These are phyloP conservation scores for Leptobrachium ailaonicum DNA, from an alignment of 2,113 vertebrate species.

Conservation along the genomic window DNA sequence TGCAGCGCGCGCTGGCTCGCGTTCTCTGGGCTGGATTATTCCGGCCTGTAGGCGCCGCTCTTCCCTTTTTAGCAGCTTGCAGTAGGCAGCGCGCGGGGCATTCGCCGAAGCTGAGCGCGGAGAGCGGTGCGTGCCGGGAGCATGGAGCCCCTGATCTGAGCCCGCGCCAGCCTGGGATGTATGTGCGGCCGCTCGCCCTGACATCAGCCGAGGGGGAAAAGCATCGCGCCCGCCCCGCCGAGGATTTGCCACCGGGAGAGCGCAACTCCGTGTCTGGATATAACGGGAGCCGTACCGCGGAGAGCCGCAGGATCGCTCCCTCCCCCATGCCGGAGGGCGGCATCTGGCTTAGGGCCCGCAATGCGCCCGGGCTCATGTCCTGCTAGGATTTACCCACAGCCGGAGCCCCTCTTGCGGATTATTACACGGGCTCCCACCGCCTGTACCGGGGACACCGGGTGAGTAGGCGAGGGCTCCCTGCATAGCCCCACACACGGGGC, in stretches of 20 bases:
- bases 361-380: neutral
- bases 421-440: neutral
- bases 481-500: too few relatives aligned
- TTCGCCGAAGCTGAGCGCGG: neutral
- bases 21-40: constrained; percentile 40
- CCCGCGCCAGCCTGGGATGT: constrained; percentile 15
- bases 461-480: neutral
- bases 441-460: neutral
- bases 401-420: constrained; percentile 22
- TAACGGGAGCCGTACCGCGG: neutral
- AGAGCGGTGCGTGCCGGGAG: neutral
- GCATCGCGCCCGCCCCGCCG: neutral
- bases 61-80: constrained; percentile 20
- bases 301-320: neutral
- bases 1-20: constrained; percentile 32
- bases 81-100: constrained; percentile 5
- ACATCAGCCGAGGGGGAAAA: neutral
- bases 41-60: constrained; percentile 26
- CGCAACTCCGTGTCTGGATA: constrained; percentile 8
- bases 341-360: neutral
- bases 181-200: neutral
- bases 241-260: neutral
- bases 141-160: neutral
- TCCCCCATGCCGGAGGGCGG: neutral
- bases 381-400: too few relatives aligned